These are phyloP conservation scores for Thalassarche chlororhynchos DNA, from an alignment of 2,113 vertebrate genomes.

Conservation along the genomic window DNA sequence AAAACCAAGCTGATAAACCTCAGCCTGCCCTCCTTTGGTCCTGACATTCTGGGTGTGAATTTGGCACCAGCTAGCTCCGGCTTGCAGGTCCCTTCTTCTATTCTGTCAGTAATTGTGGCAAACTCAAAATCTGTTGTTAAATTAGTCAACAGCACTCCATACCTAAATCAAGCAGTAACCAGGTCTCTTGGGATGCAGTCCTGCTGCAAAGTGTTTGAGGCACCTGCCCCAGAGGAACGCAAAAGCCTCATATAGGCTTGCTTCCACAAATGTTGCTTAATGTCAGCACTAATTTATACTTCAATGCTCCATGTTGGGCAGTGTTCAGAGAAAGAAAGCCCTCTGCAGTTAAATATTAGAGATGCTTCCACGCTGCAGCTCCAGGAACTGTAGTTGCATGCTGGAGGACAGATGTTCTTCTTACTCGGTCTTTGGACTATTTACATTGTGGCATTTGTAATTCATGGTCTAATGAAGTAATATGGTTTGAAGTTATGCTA, in stretches of 20 bases:
- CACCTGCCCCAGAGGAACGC: neutral
- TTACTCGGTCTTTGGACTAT: neutral
- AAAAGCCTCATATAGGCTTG: neutral
- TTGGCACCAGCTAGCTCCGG: neutral
- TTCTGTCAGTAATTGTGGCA: too few relatives aligned
- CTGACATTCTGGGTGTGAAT: neutral
- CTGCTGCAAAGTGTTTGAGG: neutral
- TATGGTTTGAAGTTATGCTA: neutral
- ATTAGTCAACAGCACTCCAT: neutral
- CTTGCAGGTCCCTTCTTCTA: neutral
- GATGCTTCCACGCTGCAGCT: neutral
- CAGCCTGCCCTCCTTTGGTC: neutral
- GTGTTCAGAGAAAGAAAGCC: neutral
- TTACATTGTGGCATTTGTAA: neutral
- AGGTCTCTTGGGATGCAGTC: neutral
- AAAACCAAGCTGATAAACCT: neutral
- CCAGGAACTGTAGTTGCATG: neutral
- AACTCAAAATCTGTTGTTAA: neutral
- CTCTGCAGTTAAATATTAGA: neutral
- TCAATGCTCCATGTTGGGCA: neutral
- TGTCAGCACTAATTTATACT: neutral
- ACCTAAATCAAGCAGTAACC: neutral
- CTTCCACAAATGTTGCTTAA: neutral
- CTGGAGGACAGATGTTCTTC: neutral
- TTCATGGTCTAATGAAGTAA: neutral